Base-by-base conservation (phyloP, 2,113 vertebrate genomes). In the Pongo abelii region DNA sequence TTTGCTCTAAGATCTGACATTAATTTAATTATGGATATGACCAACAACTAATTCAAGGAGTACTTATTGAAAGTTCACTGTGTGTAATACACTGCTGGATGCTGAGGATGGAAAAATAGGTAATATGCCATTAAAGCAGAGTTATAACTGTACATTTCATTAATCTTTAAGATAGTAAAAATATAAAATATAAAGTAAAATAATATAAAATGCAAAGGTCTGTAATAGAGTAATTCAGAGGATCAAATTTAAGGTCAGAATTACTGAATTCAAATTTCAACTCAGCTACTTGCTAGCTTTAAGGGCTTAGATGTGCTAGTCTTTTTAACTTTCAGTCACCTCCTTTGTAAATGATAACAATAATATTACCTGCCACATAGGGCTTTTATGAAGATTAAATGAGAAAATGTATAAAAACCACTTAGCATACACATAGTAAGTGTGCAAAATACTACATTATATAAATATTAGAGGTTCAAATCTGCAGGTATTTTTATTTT, bases 201-300 rank as follows among this genome's bases (percentile, higher is more conserved):
- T 32, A 88, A 40, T 84, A 50, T 80, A 89, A 84, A 92, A 84
- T 90, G 16, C 17, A 95, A 67, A 88, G 59, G 4, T 94, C 30
- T 89, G 2, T 1, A 55, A 11, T 43, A 74, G 74, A 96, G 5
- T 94, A 83, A 94, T 83, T 94, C 14, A 57, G 48, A 84, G 20
- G 18, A 61, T 85, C 1, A 18, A 38, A 89, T 95, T 90, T 89
- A 69, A 81, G 3, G 43, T 70, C 38, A 61, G 52, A 94, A 77
- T 79, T 38, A 27, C 27, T 89, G 32, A 23, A 12, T 97, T 96
- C 75, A 93, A 20, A 80, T 96, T 96, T 80, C 74, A 78, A 1
- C 67, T 92, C 32, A 72, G 14, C 7, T 89, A 22, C 25, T 84
- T 84, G 20, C 23, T 77, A 89, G 3, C 64, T 92, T 20, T 84